These are phyloP conservation scores for Gymnosoma rotundatum DNA, from an alignment of 2,888 invertebrate species.

Conservation along the genomic window DNA sequence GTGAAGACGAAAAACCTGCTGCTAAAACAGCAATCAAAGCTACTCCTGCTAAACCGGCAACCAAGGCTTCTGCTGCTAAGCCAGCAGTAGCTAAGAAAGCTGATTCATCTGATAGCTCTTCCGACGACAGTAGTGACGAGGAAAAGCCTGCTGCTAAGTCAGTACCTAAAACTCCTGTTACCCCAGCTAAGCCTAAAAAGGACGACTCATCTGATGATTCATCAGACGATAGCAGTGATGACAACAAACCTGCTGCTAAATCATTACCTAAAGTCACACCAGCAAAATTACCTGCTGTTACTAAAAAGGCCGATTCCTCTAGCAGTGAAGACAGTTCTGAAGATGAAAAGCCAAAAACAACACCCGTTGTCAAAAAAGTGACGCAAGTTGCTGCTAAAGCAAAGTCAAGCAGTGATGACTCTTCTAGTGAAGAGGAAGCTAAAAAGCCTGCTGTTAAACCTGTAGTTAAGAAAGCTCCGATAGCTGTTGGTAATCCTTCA, in stretches of 20 bases:
- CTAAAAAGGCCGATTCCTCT: constrained; percentile 53
- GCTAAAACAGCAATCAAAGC: constrained; percentile 61
- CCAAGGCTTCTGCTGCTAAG: constrained; percentile 58
- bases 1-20: constrained; percentile 71
- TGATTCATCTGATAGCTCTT: constrained; percentile 75
- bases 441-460: constrained; percentile 75
- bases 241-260: constrained; percentile 43
- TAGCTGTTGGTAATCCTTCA: constrained; percentile 76
- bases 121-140: constrained; percentile 70
- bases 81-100: constrained; percentile 61
- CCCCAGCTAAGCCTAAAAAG: constrained; percentile 59
- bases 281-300: constrained; percentile 51
- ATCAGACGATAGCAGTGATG: constrained; percentile 74
- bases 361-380: constrained; percentile 70
- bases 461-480: constrained; percentile 73
- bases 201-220: constrained; percentile 73
- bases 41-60: constrained; percentile 51
- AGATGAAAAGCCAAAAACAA: constrained; percentile 68
- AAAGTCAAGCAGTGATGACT: constrained; percentile 74
- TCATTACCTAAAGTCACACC: constrained; percentile 46
- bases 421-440: constrained; percentile 75
- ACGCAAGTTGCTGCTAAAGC: constrained; percentile 48
- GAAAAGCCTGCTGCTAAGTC: constrained; percentile 75
- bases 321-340: constrained; percentile 40
- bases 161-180: constrained; percentile 68